These are phyloP conservation scores for Sialis fuliginosa DNA, from an alignment of 2,888 invertebrate species.

Conservation along the genomic window DNA sequence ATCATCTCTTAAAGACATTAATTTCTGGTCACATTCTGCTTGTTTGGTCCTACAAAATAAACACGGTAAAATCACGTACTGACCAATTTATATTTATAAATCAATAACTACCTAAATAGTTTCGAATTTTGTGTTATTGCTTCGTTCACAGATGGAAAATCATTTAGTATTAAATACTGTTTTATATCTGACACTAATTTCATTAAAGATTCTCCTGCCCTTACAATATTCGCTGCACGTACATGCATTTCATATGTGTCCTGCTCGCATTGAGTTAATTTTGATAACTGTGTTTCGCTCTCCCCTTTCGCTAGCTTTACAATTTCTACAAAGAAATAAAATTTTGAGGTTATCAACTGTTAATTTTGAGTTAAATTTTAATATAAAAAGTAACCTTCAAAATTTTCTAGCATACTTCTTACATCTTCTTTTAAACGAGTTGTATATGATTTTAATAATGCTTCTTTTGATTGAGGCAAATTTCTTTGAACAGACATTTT, in stretches of 20 bases:
- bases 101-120: constrained; percentile 35
- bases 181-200: constrained; percentile 95
- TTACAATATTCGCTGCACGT: constrained; percentile 85
- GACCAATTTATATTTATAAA: not conserved
- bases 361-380: not conserved
- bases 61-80: not conserved
- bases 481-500: constrained; percentile 33
- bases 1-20: constrained; percentile 83
- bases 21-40: constrained; percentile 81
- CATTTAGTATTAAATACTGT: constrained; percentile 92
- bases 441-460: constrained; percentile 84
- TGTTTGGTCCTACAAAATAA: constrained; percentile 52
- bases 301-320: constrained; percentile 79
- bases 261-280: constrained; percentile 86
- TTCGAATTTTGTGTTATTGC: constrained; percentile 89
- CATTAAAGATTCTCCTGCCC: constrained; percentile 93
- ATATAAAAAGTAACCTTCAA: constrained; percentile 50
- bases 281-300: constrained; percentile 74
- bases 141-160: constrained; percentile 95
- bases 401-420: constrained; percentile 94
- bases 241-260: constrained; percentile 97
- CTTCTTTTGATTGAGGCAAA: constrained; percentile 86
- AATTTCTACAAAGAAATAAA: constrained; percentile 46
- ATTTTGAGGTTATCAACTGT: not conserved
- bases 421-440: constrained; percentile 91